A percentile compares a stretch with the other conserved stretches of the same genome.
phyloP scores from a whole-genome alignment of 2,888 invertebrate species.

The Agrochola circellaris region DNA sequence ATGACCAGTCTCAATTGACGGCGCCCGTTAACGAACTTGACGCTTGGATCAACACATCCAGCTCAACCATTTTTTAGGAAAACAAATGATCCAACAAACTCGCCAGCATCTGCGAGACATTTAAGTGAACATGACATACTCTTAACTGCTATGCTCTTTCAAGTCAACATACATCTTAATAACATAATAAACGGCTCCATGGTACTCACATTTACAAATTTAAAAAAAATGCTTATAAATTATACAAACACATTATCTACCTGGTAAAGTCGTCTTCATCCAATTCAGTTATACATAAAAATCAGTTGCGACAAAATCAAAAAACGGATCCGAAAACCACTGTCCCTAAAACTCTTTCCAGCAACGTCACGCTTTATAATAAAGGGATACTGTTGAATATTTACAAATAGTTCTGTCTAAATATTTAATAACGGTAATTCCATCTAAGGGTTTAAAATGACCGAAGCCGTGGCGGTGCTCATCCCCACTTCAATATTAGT shows the following conservation, averaged over 20 bases:
- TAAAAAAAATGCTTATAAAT: no score
- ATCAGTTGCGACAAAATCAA: neutral
- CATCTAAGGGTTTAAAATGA: constrained; percentile 67
- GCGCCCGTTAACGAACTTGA: no score
- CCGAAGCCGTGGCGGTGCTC: constrained; percentile 71
- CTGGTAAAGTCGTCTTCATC: neutral
- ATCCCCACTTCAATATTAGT: constrained; percentile 83
- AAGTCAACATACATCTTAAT: no score
- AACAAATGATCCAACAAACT: no score
- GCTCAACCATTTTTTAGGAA: no score
- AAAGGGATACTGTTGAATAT: constrained; percentile 34
- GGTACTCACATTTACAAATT: no score
- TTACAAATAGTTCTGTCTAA: constrained; percentile 50
- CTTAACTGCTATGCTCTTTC: no score
- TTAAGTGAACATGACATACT: no score
- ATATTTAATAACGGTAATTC: constrained; percentile 61
- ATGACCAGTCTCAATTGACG: no score
- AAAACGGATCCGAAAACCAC: neutral
- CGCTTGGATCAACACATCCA: no score
- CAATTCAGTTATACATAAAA: neutral
- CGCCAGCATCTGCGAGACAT: no score
- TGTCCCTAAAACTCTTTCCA: neutral
- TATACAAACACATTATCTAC: neutral
- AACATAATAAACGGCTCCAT: no score
- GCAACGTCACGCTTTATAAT: constrained; percentile 10